These are phyloP conservation scores for Otocyon megalotis DNA, from an alignment of 2,113 vertebrate genomes.

Conservation along the genomic window DNA sequence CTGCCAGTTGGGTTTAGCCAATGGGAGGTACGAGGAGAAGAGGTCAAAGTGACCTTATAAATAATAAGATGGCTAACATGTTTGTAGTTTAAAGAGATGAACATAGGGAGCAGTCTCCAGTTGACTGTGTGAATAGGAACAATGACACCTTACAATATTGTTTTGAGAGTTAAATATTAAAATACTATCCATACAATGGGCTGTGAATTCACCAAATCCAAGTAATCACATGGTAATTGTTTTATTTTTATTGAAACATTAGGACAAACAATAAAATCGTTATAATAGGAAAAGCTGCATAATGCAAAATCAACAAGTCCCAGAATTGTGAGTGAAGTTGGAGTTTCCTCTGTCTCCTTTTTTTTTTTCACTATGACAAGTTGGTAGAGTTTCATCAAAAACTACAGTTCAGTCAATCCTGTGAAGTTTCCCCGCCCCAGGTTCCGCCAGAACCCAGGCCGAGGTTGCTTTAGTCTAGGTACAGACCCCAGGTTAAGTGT, in stretches of 20 bases:
- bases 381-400: neutral
- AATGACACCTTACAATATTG: neutral
- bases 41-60: neutral
- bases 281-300: slow-evolving; percentile 17
- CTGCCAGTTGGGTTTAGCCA: neutral
- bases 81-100: neutral
- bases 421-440: neutral
- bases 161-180: slow-evolving; percentile 12
- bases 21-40: neutral
- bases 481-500: neutral
- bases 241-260: slow-evolving; percentile 3
- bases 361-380: neutral
- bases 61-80: neutral
- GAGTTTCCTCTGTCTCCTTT: neutral
- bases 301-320: neutral
- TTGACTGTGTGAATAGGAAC: neutral
- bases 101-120: neutral
- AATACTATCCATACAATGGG: neutral
- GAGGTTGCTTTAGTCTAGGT: neutral
- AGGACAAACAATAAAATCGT: neutral
- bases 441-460: neutral
- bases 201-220: neutral
- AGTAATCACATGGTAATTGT: neutral
- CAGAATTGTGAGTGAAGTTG: neutral
- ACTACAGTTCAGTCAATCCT: neutral